Conservation (phyloP, 2,888 invertebrate species). For the Blastobasis adustella region DNA sequence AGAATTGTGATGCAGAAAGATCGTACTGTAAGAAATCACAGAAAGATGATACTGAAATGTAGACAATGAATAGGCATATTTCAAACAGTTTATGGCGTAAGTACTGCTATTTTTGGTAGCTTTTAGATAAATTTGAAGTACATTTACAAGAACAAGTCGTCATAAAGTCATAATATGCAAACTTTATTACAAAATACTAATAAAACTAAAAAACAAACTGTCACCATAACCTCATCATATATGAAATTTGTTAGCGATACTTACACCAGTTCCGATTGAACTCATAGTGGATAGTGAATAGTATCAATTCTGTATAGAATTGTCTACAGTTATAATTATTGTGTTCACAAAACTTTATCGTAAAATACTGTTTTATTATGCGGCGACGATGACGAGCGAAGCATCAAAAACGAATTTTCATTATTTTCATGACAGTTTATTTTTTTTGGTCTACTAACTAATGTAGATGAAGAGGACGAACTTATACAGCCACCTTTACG, state of each 20-base stretch:
- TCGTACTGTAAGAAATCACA: slow-evolving; percentile 86
- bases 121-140: background rate
- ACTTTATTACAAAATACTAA: background rate
- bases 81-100: background rate
- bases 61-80: slow-evolving; percentile 20
- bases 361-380: slow-evolving; percentile 12
- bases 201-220: too few relatives aligned
- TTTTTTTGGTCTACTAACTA: background rate
- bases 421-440: slow-evolving; percentile 5
- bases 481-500: background rate
- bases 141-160: too few relatives aligned
- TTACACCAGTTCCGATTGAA: slow-evolving; percentile 96
- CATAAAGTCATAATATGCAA: background rate
- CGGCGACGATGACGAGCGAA: slow-evolving; percentile 57
- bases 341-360: slow-evolving; percentile 14
- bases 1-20: slow-evolving; percentile 99
- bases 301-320: slow-evolving; percentile 12
- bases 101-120: background rate
- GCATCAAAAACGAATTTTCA: slow-evolving; percentile 10
- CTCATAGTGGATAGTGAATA: slow-evolving; percentile 79
- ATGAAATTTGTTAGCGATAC: slow-evolving; percentile 38
- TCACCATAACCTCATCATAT: background rate
- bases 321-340: slow-evolving; percentile 9
- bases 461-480: background rate
- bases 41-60: slow-evolving; percentile 2